Percentiles rank a stretch among this genome's conserved stretches.
These are phyloP conservation scores for Coreoperca whiteheadi DNA, from an alignment of 2,113 vertebrate genomes.

Conservation along the genomic window DNA sequence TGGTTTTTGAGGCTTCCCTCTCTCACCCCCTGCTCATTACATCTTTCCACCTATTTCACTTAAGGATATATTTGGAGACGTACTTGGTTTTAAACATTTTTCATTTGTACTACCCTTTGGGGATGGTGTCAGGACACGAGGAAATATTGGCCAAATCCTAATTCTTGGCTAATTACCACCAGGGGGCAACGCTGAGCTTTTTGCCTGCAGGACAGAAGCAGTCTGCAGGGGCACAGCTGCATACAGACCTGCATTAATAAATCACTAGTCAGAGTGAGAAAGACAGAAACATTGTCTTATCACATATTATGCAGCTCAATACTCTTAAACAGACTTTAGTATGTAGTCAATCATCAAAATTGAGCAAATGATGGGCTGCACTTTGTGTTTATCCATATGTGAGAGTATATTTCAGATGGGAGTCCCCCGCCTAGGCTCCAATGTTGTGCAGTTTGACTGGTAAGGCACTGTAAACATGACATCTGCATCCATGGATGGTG, in stretches of 20 bases:
- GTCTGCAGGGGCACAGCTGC: conserved; percentile 73
- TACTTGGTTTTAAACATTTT: conserved; percentile 18
- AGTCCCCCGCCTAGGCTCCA: neutral
- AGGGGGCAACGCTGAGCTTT: conserved; percentile 77
- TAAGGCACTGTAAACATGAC: conserved; percentile 38
- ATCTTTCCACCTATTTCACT: conserved; percentile 28
- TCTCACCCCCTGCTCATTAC: conserved; percentile 17
- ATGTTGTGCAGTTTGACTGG: conserved; percentile 17
- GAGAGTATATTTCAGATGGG: neutral
- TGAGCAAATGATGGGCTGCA: neutral
- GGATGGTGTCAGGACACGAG: conserved; percentile 30
- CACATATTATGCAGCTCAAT: conserved; percentile 21
- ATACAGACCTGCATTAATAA: conserved; percentile 83
- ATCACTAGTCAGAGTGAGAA: conserved; percentile 71
- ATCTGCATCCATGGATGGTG: conserved; percentile 40
- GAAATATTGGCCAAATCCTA: conserved; percentile 30
- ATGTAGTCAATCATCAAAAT: neutral
- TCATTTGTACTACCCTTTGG: conserved; percentile 5
- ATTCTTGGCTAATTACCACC: conserved; percentile 62
- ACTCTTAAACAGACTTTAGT: neutral
- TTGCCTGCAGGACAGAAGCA: conserved; percentile 49
- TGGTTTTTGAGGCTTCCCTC: conserved; percentile 11
- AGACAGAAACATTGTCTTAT: conserved; percentile 58
- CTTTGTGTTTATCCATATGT: conserved; percentile 14
- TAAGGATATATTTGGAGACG: conserved; percentile 26